Evolutionary conservation across 1,140 invertebrate genomes (phyloP), one percentile per base, ranked within the genome.

Genomic region (Colletes gigas): DNA sequence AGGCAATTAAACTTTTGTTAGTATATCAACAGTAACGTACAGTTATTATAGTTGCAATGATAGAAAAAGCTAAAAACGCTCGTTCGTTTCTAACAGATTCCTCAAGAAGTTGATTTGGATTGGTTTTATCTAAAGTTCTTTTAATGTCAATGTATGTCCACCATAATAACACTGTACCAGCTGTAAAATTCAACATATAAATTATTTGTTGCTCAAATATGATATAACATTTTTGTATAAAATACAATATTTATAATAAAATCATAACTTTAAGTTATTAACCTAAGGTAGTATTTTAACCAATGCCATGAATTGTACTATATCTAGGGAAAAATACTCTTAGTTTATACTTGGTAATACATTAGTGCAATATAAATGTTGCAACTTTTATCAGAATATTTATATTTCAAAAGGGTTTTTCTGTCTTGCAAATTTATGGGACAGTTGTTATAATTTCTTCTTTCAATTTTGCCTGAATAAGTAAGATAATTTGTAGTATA

Each of bases 31-130:
- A 86, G 75, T 70, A 5, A 94, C 95, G 95, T 94, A 98, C 96
- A 63, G 97, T 98, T 75, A 98, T 95, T 81, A 98, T 94, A 69
- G 98, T 98, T n/a, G 97, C 97, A 82, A 98, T 94, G 81, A 99
- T 97, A 47, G 98, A 96, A 93, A 96, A 98, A 88, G 94, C 95
- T 75, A 97, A 94, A 93, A 97, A 98, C 71, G 97, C 97, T 83
- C 95, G 95, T 94, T 98, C 97, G 93, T 98, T 98, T 90, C 96
- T 95, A 1, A 97, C 94, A 71, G 96, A 96, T 93, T 98, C 97
- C 91, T 97, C 95, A 63, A 98, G 94, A 55, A 95, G 89, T 78
- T 94, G 88, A 73, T 93, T 93, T 63, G 94, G 91, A 60, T 95
- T 93, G 52, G 95, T 95, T 81, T 93, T 92, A 90, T 96, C 96